A percentile compares a stretch with the other conserved stretches of the same genome.
Conservation (phyloP, 2,888 invertebrate genomes). For the Homarus gammarus region DNA sequence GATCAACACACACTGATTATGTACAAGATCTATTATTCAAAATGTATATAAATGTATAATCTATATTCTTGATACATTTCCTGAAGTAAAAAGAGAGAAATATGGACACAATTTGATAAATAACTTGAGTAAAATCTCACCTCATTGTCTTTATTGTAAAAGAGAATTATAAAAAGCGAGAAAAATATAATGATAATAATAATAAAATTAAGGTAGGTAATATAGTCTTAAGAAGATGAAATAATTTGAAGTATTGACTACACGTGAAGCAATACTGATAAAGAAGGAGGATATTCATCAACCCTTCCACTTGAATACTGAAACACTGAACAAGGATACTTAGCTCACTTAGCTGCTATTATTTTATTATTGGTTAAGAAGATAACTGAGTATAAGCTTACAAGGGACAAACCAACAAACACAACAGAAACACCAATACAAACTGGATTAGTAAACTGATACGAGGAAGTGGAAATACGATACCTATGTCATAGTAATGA, state of each 20-base stretch:
- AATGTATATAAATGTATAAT: neutral
- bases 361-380: neutral
- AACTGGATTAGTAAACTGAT: conserved; percentile 10
- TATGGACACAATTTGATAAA: neutral
- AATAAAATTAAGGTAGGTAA: neutral
- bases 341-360: too few relatives aligned
- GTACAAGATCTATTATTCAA: neutral
- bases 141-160: neutral
- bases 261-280: too few relatives aligned
- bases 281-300: neutral
- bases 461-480: neutral
- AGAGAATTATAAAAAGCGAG: too few relatives aligned
- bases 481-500: conserved; percentile 9
- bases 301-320: neutral
- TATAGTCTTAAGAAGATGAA: neutral
- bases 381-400: neutral
- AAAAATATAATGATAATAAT: neutral
- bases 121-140: neutral
- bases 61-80: neutral
- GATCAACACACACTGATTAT: neutral
- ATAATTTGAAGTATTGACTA: neutral
- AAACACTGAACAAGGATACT: neutral
- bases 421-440: conserved; percentile 3
- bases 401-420: conserved; percentile 34
- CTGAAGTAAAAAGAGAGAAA: neutral